These are phyloP conservation scores for Dascillus cervinus DNA, from an alignment of 2,888 invertebrate genomes.

Conservation along the genomic window DNA sequence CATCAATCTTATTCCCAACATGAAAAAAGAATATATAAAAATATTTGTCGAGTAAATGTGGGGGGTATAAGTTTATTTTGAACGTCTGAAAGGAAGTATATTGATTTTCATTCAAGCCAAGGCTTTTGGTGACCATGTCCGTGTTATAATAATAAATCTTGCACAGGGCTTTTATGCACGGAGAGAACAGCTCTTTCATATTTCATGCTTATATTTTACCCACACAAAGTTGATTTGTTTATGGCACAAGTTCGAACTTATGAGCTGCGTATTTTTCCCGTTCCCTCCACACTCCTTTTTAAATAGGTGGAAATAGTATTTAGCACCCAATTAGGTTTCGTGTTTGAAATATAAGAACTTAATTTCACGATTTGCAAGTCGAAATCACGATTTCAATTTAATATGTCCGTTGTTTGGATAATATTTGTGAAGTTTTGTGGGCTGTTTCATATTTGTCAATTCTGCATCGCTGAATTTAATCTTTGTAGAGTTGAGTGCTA, in stretches of 20 bases:
- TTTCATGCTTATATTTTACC: conserved; percentile 14
- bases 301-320: conserved; percentile 4
- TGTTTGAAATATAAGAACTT: too few species aligned
- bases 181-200: conserved; percentile 9
- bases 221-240: conserved; percentile 13
- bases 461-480: too few species aligned
- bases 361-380: too few species aligned
- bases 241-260: conserved; percentile 10
- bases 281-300: conserved; percentile 7
- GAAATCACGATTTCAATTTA: too few species aligned
- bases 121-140: conserved; percentile 12
- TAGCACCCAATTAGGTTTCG: too few species aligned
- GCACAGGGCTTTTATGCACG: conserved; percentile 8
- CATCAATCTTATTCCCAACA: conserved; percentile 10
- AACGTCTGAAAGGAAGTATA: not conserved
- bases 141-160: conserved; percentile 13
- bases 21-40: conserved; percentile 12
- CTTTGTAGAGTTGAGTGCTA: too few species aligned
- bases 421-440: too few species aligned
- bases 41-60: conserved; percentile 10
- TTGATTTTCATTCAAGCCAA: not conserved
- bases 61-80: too few species aligned
- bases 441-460: too few species aligned
- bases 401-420: too few species aligned
- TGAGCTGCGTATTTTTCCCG: too few species aligned